Conservation (phyloP, 2,113 vertebrate species). For the Trinectes maculatus region DNA sequence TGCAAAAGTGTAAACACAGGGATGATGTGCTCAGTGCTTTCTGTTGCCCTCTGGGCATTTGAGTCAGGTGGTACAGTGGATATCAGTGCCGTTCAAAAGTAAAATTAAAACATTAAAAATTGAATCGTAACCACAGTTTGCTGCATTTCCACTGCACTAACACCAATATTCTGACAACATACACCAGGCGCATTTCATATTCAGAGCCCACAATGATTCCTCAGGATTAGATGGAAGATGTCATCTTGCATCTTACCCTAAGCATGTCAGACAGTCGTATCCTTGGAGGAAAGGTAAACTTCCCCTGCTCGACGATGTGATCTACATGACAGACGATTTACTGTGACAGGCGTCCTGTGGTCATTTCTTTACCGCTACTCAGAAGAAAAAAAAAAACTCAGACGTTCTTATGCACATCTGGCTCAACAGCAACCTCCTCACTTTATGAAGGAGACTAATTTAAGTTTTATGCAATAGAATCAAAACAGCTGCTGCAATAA, state of each 20-base stretch:
- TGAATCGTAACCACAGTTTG: slow-evolving; percentile 20
- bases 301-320: slow-evolving; percentile 46
- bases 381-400: slow-evolving; percentile 64
- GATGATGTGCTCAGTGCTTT: slow-evolving; percentile 18
- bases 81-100: not conserved
- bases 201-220: slow-evolving; percentile 27
- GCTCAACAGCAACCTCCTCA: slow-evolving; percentile 44
- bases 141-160: slow-evolving; percentile 14
- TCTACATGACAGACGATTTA: slow-evolving; percentile 56
- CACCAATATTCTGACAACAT: slow-evolving; percentile 53
- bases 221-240: slow-evolving; percentile 21
- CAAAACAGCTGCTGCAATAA: no score
- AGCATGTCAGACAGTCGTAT: slow-evolving; percentile 48
- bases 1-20: slow-evolving; percentile 32
- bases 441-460: slow-evolving; percentile 44
- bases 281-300: slow-evolving; percentile 61
- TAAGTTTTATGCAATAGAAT: no score
- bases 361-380: slow-evolving; percentile 51
- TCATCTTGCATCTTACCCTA: slow-evolving; percentile 48
- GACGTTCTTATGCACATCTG: slow-evolving; percentile 49
- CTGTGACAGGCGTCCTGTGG: slow-evolving; percentile 66
- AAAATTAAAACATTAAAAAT: no score
- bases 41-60: slow-evolving; percentile 1
- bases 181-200: slow-evolving; percentile 36
- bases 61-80: not conserved